Percentiles rank a stretch among this genome's conserved stretches.
phyloP scores from a whole-genome alignment of 1,140 invertebrate genomes.

The Sipha flava region DNA sequence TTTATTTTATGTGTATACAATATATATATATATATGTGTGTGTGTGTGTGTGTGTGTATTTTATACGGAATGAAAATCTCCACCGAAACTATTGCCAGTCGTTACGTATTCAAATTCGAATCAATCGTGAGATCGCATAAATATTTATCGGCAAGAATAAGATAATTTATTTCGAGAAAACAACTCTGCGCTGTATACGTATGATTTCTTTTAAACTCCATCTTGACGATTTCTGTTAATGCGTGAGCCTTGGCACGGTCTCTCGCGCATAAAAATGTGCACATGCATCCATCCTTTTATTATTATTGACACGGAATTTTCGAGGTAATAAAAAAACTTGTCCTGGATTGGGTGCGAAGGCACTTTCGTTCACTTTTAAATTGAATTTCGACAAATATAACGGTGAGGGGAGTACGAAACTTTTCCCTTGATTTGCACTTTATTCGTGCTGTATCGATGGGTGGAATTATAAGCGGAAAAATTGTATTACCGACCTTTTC shows the following conservation, averaged over 20 bases:
- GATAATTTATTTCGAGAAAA: not conserved
- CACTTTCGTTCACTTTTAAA: conserved; percentile 10
- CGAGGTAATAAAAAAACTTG: not conserved
- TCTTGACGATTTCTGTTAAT: not conserved
- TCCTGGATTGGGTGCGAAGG: not conserved
- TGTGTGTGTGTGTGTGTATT: too few relatives aligned
- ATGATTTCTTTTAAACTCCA: not conserved
- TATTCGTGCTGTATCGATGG: too few relatives aligned
- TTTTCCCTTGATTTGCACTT: not conserved
- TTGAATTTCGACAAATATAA: conserved; percentile 8
- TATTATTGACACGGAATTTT: not conserved
- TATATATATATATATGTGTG: too few relatives aligned
- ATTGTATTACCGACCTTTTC: not conserved
- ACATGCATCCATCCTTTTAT: not conserved
- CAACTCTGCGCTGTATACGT: not conserved
- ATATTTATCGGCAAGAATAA: not conserved
- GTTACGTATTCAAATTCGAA: not conserved
- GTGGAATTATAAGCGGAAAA: not conserved
- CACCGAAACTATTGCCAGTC: not conserved
- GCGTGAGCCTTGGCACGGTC: not conserved
- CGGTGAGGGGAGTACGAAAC: not conserved
- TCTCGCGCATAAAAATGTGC: not conserved
- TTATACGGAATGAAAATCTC: not conserved
- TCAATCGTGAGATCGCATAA: not conserved
- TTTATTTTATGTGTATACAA: not conserved